Conservation (phyloP, 30 jellyfish, hydroid and myxozoan species). For the Aurelia sp. region DNA sequence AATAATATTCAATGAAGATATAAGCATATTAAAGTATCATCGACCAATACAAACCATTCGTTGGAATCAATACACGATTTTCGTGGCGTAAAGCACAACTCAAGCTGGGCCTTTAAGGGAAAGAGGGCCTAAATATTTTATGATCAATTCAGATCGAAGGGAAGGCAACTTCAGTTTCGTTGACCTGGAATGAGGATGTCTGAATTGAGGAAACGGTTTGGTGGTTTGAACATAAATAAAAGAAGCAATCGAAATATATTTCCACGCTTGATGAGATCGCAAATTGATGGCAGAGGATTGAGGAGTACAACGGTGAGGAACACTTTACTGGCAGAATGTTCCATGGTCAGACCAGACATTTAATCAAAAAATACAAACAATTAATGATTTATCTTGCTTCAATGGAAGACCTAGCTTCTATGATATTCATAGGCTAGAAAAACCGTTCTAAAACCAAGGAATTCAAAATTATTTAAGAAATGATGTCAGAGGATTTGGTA, state of each 20-base stretch:
- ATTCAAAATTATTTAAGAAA: too few relatives aligned
- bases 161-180: neutral
- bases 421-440: too few relatives aligned
- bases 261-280: slow-evolving; percentile 26
- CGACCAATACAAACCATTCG: too few relatives aligned
- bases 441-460: too few relatives aligned
- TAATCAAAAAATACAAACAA: too few relatives aligned
- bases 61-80: too few relatives aligned
- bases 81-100: too few relatives aligned
- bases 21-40: too few relatives aligned
- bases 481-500: too few relatives aligned
- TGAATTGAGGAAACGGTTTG: slow-evolving; percentile 36
- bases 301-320: slow-evolving; percentile 11
- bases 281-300: slow-evolving; percentile 38
- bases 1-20: too few relatives aligned
- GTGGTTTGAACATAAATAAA: slow-evolving; percentile 12
- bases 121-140: neutral
- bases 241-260: slow-evolving; percentile 22
- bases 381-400: neutral
- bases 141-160: neutral
- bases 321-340: neutral
- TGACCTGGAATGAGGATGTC: neutral
- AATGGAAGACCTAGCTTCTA: neutral
- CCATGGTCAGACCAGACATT: too few relatives aligned
- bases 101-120: too few relatives aligned